Conservation (phyloP, 2,888 invertebrate genomes). For the Campaea margaritaria region DNA sequence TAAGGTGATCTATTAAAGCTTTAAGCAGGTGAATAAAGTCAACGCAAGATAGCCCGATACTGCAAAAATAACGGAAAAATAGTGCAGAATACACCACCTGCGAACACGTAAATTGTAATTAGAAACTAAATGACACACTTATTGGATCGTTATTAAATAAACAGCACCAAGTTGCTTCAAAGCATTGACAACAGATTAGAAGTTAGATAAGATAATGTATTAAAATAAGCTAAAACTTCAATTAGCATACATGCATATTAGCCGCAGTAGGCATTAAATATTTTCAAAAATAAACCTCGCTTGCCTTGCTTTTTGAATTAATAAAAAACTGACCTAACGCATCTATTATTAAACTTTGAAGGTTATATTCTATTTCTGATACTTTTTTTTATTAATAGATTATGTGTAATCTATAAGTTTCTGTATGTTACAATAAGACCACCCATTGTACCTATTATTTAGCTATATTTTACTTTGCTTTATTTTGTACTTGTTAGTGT, state of each 20-base stretch:
- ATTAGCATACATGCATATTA: not conserved
- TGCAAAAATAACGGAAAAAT: not conserved
- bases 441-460: too few relatives aligned
- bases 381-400: not conserved
- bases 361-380: constrained; percentile 19
- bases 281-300: constrained; percentile 13
- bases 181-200: not conserved
- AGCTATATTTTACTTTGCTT: too few relatives aligned
- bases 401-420: too few relatives aligned
- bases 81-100: not conserved
- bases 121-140: not conserved
- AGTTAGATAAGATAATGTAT: not conserved
- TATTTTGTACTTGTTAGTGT: too few relatives aligned
- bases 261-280: not conserved
- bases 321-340: constrained; percentile 14
- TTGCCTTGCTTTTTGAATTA: constrained; percentile 16
- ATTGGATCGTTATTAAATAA: not conserved
- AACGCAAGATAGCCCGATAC: constrained; percentile 6
- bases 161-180: not conserved
- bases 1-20: constrained; percentile 10
- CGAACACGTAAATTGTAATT: not conserved
- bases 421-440: too few relatives aligned
- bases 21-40: constrained; percentile 9
- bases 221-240: not conserved
- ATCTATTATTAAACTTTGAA: constrained; percentile 8